phyloP scores from a whole-genome alignment of 2,888 invertebrate genomes.

The Catocala sponsa region DNA sequence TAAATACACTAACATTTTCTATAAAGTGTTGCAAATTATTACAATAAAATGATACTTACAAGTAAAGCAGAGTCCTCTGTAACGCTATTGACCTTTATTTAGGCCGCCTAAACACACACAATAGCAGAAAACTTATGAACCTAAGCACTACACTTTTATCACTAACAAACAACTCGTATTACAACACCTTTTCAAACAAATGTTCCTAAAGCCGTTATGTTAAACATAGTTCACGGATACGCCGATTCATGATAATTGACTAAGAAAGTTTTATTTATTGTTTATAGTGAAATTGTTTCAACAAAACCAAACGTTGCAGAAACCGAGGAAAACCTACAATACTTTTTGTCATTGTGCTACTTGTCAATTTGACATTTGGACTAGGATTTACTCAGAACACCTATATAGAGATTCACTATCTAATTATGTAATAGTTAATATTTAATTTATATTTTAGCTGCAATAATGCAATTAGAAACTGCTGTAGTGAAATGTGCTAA shows the following conservation, averaged over 20 bases:
- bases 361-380: conserved; percentile 31
- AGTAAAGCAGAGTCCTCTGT: conserved; percentile 33
- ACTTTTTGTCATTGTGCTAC: conserved; percentile 32
- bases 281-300: conserved; percentile 26
- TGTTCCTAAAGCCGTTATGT: background rate
- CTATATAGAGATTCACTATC: too few relatives aligned
- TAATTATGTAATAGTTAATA: too few relatives aligned
- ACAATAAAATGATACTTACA: conserved; percentile 40
- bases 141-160: conserved; percentile 37
- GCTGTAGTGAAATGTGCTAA: too few relatives aligned
- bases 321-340: conserved; percentile 39
- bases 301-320: conserved; percentile 17
- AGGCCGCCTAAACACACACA: conserved; percentile 63
- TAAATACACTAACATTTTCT: background rate
- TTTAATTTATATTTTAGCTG: too few relatives aligned
- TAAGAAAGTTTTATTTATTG: conserved; percentile 4
- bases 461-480: too few relatives aligned
- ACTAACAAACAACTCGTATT: conserved; percentile 26
- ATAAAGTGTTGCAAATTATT: conserved; percentile 17
- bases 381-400: background rate
- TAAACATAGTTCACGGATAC: conserved; percentile 9
- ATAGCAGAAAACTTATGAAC: conserved; percentile 56
- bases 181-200: conserved; percentile 22
- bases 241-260: background rate
- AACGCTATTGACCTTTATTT: conserved; percentile 72